Base-by-base conservation (phyloP, 1,140 invertebrate genomes). In the Drosophila chauvacae region DNA sequence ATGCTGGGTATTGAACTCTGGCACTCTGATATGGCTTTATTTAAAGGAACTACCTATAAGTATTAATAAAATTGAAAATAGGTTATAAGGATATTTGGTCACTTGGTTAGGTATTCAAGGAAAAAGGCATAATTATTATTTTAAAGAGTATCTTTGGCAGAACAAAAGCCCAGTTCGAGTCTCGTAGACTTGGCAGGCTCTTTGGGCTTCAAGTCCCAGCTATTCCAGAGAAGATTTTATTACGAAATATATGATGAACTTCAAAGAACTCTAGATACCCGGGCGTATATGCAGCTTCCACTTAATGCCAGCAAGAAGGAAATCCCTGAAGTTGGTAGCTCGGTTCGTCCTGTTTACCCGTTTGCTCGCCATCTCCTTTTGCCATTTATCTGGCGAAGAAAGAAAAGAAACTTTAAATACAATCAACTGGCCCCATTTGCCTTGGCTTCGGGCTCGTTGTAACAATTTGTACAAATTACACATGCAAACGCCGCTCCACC, bases 391-490 rank as follows among this genome's bases (percentile, higher is more conserved):
- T 60, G 41, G 56, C 48, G 51, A 6, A 23, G 62, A 56, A 45
- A 50, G 56, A 51, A 70, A 60, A 44, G 72, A 41, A 80, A 59
- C 56, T 73, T 73, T 75, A 70, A 84, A 83, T 69, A 57, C 48
- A 79, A 80, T 76, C 76, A 65, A 84, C 57, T 69, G 59, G 73
- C 81, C 71, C 28, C 75, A 72, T 69, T 74, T 72, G 80, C 47
- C 71, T 68, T 78, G 61, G 80, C 74, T 57, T 50, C 47, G 47
- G 56, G 59, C 72, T 56, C 69, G 57, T 63, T 82, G 81, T 61
- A 82, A 75, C 59, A 83, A 82, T 84, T 84, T 80, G 56, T 51
- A 26, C 63, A 73, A 77, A 57, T 58, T 66, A 68, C 58, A 80
- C 77, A 79, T 72, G 65, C 69, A 71, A 20, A 23, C 26, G 28